Conservation (phyloP, 2,888 invertebrate species). For the Diachrysia chrysitis region DNA sequence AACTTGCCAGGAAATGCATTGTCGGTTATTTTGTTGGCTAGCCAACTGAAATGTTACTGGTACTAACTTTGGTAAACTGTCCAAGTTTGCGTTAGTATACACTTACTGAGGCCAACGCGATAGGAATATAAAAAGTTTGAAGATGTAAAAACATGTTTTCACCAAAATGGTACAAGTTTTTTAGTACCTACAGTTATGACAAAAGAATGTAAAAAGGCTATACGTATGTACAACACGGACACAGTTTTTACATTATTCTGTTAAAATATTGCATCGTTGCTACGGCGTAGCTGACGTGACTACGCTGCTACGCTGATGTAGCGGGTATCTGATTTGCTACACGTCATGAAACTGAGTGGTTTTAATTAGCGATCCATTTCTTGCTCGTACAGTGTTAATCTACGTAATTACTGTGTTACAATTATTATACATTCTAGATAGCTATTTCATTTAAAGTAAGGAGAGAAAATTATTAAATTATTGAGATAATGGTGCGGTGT, state of each 20-base stretch:
- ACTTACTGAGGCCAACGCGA: slow-evolving; percentile 46
- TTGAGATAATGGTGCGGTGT: no score
- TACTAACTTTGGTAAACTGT: slow-evolving; percentile 64
- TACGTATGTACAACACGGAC: not conserved
- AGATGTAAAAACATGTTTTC: slow-evolving; percentile 45
- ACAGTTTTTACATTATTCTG: slow-evolving; percentile 6
- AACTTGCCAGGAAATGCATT: slow-evolving; percentile 71
- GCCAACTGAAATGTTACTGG: slow-evolving; percentile 66
- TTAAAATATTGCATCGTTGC: slow-evolving; percentile 1
- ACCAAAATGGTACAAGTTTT: slow-evolving; percentile 14
- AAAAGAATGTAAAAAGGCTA: not conserved
- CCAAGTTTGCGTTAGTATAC: slow-evolving; percentile 63
- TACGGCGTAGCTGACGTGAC: slow-evolving; percentile 2
- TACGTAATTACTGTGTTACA: slow-evolving; percentile 4
- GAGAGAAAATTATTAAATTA: not conserved
- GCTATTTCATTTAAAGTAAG: not conserved
- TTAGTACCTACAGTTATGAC: not conserved
- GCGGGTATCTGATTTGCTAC: slow-evolving; percentile 13
- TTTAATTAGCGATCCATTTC: slow-evolving; percentile 4
- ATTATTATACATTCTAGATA: not conserved
- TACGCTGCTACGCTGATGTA: slow-evolving; percentile 3
- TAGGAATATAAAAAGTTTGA: slow-evolving; percentile 35
- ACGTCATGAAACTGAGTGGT: slow-evolving; percentile 13
- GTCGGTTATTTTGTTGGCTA: slow-evolving; percentile 70
- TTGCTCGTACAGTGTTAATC: slow-evolving; percentile 1